Base-by-base conservation (phyloP, 1,140 invertebrate species). In the Armadillidium nasatum region DNA sequence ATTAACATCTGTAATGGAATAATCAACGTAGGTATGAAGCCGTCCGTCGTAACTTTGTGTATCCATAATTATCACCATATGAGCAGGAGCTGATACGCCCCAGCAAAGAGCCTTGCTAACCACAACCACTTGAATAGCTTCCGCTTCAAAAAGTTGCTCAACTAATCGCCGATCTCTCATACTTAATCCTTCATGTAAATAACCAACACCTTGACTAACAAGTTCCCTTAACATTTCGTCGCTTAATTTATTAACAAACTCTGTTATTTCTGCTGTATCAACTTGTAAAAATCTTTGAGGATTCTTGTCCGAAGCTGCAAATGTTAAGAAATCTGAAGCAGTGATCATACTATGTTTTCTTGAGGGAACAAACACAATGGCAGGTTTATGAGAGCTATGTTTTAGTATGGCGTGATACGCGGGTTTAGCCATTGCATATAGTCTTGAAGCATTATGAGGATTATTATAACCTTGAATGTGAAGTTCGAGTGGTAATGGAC, bases 1-100 rank as follows among this genome's bases (percentile, higher is more conserved):
- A 99, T 86, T n/a, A 0, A 99, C 94, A 85, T 99, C 96, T 4
- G 94, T 96, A 44, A 99, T 91, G 0, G 96, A 94, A 85, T 99
- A 99, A 86, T 99, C 97, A 86, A 99, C 97, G 86, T 99, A 97
- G 3, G 90, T 89, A 82, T 92, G 89, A 66, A 86, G 85, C 82
- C 98, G 97, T 70, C 97, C 98, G 86, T 99, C 97, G 85, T 99
- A 99, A 81, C 90, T 89, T 84, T 99, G 96, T 0, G 97, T 98
- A 83, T 99, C 98, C 91, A 98, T 98, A 19, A 99, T 92, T 44
- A 99, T 90, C 0, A 96, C 95, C 19, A 99, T 88, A 85, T 99
- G 94, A 0, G 94, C 90, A 71, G 89, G 89, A 44, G 98, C 92
- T 45, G 91, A 92, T 69, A 98, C 88, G 50, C 91, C 92, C 93